Percentiles rank a stretch among this genome's conserved stretches.
Conservation (phyloP, 2,888 invertebrate genomes). For the Phalangium opilio region DNA sequence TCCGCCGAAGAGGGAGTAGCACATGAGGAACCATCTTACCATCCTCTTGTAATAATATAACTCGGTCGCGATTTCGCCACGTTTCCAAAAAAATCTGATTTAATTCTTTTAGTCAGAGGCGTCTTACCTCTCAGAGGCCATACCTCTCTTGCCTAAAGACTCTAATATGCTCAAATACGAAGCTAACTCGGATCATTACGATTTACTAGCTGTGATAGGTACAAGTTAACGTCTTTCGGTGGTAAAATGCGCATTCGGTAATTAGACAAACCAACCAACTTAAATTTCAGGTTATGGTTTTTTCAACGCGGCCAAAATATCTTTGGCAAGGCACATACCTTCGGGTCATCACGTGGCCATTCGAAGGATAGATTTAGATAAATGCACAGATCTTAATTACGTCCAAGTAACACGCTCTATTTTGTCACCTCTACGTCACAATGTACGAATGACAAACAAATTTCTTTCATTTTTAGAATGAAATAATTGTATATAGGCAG, state of each 20-base stretch:
- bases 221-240: neutral
- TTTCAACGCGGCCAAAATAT: slow-evolving; percentile 12
- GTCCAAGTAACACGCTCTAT: no score
- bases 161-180: slow-evolving; percentile 18
- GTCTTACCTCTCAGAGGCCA: slow-evolving; percentile 15
- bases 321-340: slow-evolving; percentile 14
- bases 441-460: neutral
- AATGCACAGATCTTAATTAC: slow-evolving; percentile 13
- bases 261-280: no score
- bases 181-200: slow-evolving; percentile 14
- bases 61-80: no score
- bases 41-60: neutral
- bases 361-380: slow-evolving; percentile 14
- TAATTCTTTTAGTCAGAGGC: slow-evolving; percentile 4
- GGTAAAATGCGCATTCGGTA: no score
- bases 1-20: slow-evolving; percentile 6
- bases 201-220: slow-evolving; percentile 13
- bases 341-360: slow-evolving; percentile 15
- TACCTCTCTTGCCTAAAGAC: slow-evolving; percentile 18
- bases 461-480: slow-evolving; percentile 27
- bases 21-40: slow-evolving; percentile 1
- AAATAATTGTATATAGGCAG: slow-evolving; percentile 58
- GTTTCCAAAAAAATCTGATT: no score
- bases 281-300: slow-evolving; percentile 8
- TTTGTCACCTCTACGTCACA: no score